These are phyloP conservation scores for Eriosoma lanigerum DNA, from an alignment of 1,140 invertebrate genomes.

Conservation along the genomic window DNA sequence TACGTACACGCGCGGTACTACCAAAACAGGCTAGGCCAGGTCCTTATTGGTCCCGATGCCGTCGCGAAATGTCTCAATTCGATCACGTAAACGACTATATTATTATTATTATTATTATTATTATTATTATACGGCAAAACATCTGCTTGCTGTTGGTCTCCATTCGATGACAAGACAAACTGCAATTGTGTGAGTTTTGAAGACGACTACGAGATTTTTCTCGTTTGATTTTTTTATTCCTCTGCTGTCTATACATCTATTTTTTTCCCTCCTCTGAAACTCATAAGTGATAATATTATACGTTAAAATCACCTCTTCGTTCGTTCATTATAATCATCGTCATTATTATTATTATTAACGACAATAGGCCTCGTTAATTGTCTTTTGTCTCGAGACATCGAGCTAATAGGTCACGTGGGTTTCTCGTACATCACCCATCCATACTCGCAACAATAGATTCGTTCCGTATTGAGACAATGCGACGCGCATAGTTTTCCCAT, in stretches of 20 bases:
- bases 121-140: neutral
- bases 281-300: no score
- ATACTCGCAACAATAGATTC: slow-evolving; percentile 20
- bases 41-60: slow-evolving; percentile 23
- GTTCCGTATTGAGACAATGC: slow-evolving; percentile 31
- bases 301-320: neutral
- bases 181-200: neutral
- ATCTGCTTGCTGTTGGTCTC: neutral
- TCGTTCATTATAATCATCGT: neutral
- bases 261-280: no score
- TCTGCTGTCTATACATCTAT: no score
- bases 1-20: neutral
- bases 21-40: slow-evolving; percentile 30
- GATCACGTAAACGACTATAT: slow-evolving; percentile 24
- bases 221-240: neutral
- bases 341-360: neutral
- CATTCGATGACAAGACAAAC: neutral
- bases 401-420: slow-evolving; percentile 14
- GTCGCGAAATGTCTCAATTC: slow-evolving; percentile 36
- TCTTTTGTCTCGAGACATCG: slow-evolving; percentile 29
- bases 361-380: slow-evolving; percentile 34
- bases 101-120: neutral
- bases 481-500: slow-evolving; percentile 6
- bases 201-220: neutral
- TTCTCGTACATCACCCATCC: neutral